Evolutionary conservation across 1,140 invertebrate species (phyloP).

Genomic region (Caenorhabditis remanei): DNA sequence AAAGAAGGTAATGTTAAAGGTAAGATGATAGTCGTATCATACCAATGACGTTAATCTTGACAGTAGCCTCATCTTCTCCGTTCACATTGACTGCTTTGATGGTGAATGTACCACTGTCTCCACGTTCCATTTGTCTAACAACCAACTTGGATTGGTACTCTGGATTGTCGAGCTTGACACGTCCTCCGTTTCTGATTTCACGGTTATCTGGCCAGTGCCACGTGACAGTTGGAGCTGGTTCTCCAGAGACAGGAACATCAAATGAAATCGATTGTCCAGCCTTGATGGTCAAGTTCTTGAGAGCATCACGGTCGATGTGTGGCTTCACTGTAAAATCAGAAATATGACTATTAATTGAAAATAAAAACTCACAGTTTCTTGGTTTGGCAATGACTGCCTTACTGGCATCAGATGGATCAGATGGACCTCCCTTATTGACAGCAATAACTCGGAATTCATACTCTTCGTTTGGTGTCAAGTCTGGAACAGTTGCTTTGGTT

Average conservation of each 20-base stretch:
- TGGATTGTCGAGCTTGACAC: slow-evolving; percentile 84
- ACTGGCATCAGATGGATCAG: slow-evolving; percentile 84
- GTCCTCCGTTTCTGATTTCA: slow-evolving; percentile 84
- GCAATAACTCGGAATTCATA: slow-evolving; percentile 90
- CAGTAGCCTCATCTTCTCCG: slow-evolving; percentile 91
- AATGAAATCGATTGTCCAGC: slow-evolving; percentile 91
- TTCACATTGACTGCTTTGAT: slow-evolving; percentile 91
- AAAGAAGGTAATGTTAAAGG: slow-evolving; percentile 70
- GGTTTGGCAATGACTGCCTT: slow-evolving; percentile 88
- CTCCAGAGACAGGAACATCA: slow-evolving; percentile 90
- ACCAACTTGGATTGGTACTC: slow-evolving; percentile 89
- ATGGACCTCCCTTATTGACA: slow-evolving; percentile 91
- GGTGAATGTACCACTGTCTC: slow-evolving; percentile 89
- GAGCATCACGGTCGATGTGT: slow-evolving; percentile 89
- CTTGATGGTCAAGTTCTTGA: slow-evolving; percentile 88
- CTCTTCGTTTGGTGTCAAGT: slow-evolving; percentile 89
- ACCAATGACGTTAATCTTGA: slow-evolving; percentile 93
- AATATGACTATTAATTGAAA: slow-evolving; percentile 64
- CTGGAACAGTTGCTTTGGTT: slow-evolving; percentile 85
- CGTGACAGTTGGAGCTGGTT: slow-evolving; percentile 87
- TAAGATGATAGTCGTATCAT: slow-evolving; percentile 63
- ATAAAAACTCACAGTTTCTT: slow-evolving; percentile 83
- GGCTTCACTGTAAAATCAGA: slow-evolving; percentile 82
- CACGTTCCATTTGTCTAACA: slow-evolving; percentile 88
- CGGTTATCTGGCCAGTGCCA: slow-evolving; percentile 89